Conservation (phyloP, 2,888 invertebrate genomes). For the Beris morrisii region DNA sequence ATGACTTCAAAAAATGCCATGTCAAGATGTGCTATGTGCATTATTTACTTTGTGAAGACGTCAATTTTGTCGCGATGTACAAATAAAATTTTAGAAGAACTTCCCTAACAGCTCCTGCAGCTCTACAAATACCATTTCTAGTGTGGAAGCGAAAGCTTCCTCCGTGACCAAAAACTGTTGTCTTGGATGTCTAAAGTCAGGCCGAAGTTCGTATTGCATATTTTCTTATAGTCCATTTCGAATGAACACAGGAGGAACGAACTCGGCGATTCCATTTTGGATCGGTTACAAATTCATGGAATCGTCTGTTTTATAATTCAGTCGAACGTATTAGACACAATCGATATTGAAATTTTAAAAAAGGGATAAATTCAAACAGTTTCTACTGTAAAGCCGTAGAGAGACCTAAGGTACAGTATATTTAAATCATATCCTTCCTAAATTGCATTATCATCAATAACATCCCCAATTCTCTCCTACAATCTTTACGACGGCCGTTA, state of each 20-base stretch:
- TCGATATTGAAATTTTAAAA: neutral
- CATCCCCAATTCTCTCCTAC: neutral
- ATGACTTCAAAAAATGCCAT: too few species aligned
- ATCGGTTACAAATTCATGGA: neutral
- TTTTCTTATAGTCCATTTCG: neutral
- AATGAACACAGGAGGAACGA: too few species aligned
- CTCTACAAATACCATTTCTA: too few species aligned
- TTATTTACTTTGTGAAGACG: too few species aligned
- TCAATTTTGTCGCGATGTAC: too few species aligned
- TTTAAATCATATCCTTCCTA: neutral
- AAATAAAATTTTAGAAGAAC: too few species aligned
- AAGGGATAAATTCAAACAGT: too few species aligned
- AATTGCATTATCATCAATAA: neutral
- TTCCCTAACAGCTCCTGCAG: too few species aligned
- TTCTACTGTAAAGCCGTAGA: too few species aligned
- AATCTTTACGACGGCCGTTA: slow-evolving; percentile 24
- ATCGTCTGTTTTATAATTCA: neutral
- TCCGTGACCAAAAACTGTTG: neutral
- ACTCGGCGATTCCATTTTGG: neutral
- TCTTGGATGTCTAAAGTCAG: neutral
- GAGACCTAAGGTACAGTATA: neutral
- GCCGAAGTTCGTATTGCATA: neutral
- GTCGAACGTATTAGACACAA: neutral
- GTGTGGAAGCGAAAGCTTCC: too few species aligned
- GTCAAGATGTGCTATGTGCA: too few species aligned